Base-by-base conservation (phyloP, 1,140 invertebrate species). In the Platyscapa corneri region DNA sequence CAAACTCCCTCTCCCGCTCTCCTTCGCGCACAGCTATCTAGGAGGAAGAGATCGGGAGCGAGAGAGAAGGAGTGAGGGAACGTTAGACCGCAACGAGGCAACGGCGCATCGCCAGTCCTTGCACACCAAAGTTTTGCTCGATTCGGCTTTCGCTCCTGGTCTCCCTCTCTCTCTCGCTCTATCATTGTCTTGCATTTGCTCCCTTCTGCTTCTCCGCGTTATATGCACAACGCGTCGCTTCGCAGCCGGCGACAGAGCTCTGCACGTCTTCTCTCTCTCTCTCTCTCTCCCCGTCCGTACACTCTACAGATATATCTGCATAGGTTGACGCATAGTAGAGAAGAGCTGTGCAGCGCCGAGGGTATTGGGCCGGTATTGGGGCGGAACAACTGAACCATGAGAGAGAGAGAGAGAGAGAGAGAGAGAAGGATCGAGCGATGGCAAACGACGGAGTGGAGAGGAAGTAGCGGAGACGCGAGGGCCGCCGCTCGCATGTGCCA, bases 341-440 rank as follows among this genome's bases (percentile, higher is more conserved):
- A 76, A 42, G 37, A 70, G 16, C 49, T 30, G 46, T 49, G 46
- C 46, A 78, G 46, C 2, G 7, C 20, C 23, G 10, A 60, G 79
- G 37, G 67, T 49, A 84, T 86, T 84, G 86, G 60, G 75, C 80
- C 84, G 88, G 87, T 89, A 88, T 89, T 88, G 85, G 85, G 88
- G 81, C 87, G 88, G 85, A 89, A 89, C 88, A 86, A 86, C 49
- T 67, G 70, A 53, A 67, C 78, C 67, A 77, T 42, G 7, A 37
- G 42, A 83, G 30, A 65, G 27, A 49, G 53, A 64, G 72, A 46
- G 78, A 49, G 60, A 39, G 77, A 79, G 56, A 30, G 34, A 65
- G 30, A 23, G 77, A 76, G 74, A 74, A 20, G 14, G 64, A 20
- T 5, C 3, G 64, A 65, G 72, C n/a, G 72, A 27, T 8, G 16